Base-by-base conservation (phyloP, 1,140 invertebrate species). In the Anthonomus grandis region DNA sequence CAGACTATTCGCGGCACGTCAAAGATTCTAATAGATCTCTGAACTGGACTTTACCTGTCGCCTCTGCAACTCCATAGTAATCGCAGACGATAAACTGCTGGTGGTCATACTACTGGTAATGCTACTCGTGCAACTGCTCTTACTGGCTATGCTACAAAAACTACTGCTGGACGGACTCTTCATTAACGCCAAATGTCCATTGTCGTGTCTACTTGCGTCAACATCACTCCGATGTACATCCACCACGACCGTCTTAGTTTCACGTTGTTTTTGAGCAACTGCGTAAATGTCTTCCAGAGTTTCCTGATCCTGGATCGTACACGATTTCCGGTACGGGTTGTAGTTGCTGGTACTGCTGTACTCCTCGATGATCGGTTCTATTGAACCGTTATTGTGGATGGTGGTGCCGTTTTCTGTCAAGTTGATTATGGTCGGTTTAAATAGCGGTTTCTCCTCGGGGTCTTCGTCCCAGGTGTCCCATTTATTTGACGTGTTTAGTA, bases 331-430 rank as follows among this genome's bases (percentile, higher is more conserved):
- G 2, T 45, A 4, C 12, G 10, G 17, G 17, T 23, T 45, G 15
- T 15, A 18, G 21, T 31, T 36, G 18, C 22, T 59, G 17, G 13
- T 52, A 17, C 15, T 57, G 49, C 45, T 57, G 47, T 57, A 67
- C 25, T 64, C 64, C 27, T 70, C 68, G 5, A 57, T 24, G 3
- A 57, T 36, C 1, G 55, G 38, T 27, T 48, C 55, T 13, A 50
- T 47, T 3, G 27, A 47, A 13, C 67, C 69, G 69, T 79, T 82
- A 66, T 80, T 82, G 62, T 81, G 79, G 60, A 85, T 85, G 2
- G 81, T 83, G 18, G 83, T 83, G 22, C 82, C 83, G 46, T 82
- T 82, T 72, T 83, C 83, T 5, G 82, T 80, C 57, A 85, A 71
- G 74, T 83, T 84, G 31, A 85, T 85, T 53, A 85, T 84, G 0